A percentile compares a stretch with the other conserved stretches of the same genome.
phyloP scores from a whole-genome alignment of 2,113 vertebrate species.

The Vidua chalybeata region DNA sequence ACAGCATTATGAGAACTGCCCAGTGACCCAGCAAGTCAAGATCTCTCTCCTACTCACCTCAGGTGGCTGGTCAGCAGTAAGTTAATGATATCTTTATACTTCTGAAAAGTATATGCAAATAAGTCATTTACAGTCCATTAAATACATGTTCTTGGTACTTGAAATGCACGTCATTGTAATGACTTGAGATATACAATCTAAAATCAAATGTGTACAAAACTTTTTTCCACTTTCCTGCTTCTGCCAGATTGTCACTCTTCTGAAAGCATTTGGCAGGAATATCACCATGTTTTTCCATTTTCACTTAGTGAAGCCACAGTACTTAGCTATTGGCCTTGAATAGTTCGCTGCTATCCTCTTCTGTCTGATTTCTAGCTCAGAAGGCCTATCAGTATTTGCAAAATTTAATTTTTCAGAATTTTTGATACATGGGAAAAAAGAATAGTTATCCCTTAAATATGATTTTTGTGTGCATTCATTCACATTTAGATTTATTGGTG shows the following conservation, averaged over 20 bases:
- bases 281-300: background rate
- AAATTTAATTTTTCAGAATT: background rate
- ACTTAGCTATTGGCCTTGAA: background rate
- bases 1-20: background rate
- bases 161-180: background rate
- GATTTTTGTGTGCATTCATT: background rate
- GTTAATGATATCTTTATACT: constrained; percentile 32
- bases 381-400: background rate
- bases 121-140: constrained; percentile 49
- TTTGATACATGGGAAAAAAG: background rate
- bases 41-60: constrained; percentile 35
- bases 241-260: background rate
- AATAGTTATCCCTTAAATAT: background rate
- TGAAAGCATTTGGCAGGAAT: background rate
- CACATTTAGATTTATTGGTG: background rate
- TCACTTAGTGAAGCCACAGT: background rate
- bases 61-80: constrained; percentile 40
- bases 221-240: background rate
- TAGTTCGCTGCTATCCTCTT: background rate
- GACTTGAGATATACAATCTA: background rate
- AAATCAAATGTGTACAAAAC: background rate
- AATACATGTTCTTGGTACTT: background rate
- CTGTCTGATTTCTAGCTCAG: background rate
- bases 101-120: constrained; percentile 29
- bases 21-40: background rate